Conservation (phyloP, 2,797 vertebrate genomes). For the Anisognathus igniventris region DNA sequence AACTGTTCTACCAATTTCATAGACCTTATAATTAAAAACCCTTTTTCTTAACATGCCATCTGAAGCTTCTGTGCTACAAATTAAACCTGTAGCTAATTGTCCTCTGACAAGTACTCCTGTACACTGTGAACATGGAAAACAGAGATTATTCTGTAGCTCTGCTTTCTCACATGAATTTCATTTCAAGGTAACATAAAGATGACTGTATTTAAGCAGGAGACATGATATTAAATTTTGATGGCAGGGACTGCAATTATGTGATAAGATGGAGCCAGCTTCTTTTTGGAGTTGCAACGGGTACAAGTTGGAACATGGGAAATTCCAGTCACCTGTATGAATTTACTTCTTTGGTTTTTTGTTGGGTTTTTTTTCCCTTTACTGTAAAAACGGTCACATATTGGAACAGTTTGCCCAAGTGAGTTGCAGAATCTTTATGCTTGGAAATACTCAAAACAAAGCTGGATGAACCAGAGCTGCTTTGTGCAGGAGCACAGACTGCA, state of each 20-base stretch:
- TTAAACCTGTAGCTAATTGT: slow-evolving; percentile 4
- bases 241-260: not conserved
- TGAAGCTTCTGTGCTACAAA: not conserved
- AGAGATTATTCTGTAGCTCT: not conserved
- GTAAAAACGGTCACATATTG: not conserved
- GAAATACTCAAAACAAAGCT: not conserved
- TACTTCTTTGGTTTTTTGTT: not conserved
- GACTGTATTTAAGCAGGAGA: not conserved
- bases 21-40: slow-evolving; percentile 29
- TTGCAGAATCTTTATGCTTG: not conserved
- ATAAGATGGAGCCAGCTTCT: slow-evolving; percentile 16
- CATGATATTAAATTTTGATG: not conserved
- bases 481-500: not conserved
- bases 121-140: not conserved
- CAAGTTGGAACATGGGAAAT: not conserved
- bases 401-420: not conserved
- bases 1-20: not conserved
- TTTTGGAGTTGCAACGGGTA: not conserved
- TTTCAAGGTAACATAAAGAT: not conserved
- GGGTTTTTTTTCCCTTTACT: accelerated
- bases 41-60: not conserved
- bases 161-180: slow-evolving; percentile 12
- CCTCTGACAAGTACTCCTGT: not conserved
- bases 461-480: not conserved
- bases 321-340: not conserved